Percentiles rank a stretch among this genome's conserved stretches.
Conservation (phyloP, 2,888 invertebrate genomes). For the Macrosoma leucophasiata region DNA sequence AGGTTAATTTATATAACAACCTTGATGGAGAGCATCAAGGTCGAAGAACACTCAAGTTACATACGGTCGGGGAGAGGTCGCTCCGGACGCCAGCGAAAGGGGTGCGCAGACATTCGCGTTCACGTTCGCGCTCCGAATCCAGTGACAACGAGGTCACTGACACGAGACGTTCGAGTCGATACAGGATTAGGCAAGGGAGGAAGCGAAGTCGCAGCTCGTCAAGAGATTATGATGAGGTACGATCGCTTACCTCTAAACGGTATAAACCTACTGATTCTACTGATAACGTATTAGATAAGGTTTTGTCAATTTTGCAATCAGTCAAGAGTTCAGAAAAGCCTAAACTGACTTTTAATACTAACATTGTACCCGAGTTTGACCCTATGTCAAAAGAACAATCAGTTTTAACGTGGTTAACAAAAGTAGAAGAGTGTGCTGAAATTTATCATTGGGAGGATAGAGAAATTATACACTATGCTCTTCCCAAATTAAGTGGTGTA, state of each 20-base stretch:
- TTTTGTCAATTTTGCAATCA: conserved; percentile 6
- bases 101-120: neutral
- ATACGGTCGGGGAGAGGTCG: neutral
- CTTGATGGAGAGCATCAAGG: conserved; percentile 1
- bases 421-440: conserved; percentile 9
- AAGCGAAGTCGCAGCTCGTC: neutral
- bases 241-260: neutral
- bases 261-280: conserved; percentile 1
- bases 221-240: neutral
- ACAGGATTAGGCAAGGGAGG: conserved; percentile 1
- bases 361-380: conserved; percentile 19
- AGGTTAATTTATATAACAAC: conserved; percentile 1
- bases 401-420: conserved; percentile 15
- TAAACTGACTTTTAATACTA: conserved; percentile 12
- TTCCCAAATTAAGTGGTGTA: conserved; percentile 13
- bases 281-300: conserved; percentile 1
- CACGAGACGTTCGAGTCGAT: neutral
- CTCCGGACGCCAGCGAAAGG: conserved; percentile 1
- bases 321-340: conserved; percentile 9
- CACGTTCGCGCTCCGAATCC: neutral
- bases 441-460: conserved; percentile 14
- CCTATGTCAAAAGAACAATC: conserved; percentile 16
- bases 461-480: conserved; percentile 12
- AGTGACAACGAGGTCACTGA: neutral
- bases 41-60: neutral